Percentiles rank a stretch among this genome's conserved stretches.
phyloP scores from a whole-genome alignment of 2,113 vertebrate genomes.

The Tragulus kanchil region DNA sequence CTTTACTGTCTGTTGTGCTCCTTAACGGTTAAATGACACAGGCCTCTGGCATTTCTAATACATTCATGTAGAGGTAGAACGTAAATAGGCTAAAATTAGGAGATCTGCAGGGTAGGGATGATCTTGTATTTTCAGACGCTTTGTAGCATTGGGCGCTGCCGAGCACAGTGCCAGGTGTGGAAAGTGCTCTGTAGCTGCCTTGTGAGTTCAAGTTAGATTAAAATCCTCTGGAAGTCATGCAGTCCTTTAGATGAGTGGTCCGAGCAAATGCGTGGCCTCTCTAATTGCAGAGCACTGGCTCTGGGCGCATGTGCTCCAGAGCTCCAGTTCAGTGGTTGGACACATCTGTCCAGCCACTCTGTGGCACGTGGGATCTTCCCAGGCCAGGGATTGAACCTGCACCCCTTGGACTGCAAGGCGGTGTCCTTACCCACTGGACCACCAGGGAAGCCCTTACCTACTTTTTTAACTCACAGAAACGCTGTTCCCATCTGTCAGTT shows the following conservation, averaged over 20 bases:
- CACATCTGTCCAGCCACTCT: too few relatives aligned
- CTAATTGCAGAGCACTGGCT: too few relatives aligned
- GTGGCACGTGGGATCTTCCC: too few relatives aligned
- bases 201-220: background rate
- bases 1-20: too few relatives aligned
- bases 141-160: background rate
- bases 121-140: accelerated
- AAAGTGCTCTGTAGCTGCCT: background rate
- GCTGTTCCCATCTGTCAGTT: background rate
- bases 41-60: background rate
- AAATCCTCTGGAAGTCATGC: background rate
- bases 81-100: background rate
- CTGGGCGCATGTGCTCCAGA: too few relatives aligned
- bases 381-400: too few relatives aligned
- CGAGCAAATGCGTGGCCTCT: background rate
- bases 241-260: background rate
- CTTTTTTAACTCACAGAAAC: conserved; percentile 3
- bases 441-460: too few relatives aligned
- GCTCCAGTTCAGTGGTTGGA: too few relatives aligned
- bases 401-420: too few relatives aligned
- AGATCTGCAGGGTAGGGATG: background rate
- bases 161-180: background rate
- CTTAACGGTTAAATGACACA: background rate
- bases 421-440: too few relatives aligned
- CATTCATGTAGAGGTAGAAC: background rate